phyloP scores from a whole-genome alignment of 2,888 invertebrate genomes.

The Ennomos erosarius region DNA sequence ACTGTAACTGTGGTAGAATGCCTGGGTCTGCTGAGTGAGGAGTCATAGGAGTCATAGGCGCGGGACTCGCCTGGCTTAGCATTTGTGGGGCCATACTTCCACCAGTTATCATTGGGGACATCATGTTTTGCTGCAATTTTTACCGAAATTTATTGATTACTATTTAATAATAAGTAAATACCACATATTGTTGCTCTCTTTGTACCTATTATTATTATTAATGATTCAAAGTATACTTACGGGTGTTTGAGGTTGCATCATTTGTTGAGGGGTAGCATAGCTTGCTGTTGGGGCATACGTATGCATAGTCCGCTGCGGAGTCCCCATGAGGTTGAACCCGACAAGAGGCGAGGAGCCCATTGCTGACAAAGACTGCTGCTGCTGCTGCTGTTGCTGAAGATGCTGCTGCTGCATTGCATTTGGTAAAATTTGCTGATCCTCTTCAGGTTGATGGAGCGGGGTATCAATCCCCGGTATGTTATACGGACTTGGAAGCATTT shows the following conservation, averaged over 20 bases:
- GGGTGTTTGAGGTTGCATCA: constrained; percentile 96
- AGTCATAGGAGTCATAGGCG: constrained; percentile 95
- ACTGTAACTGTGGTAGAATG: constrained; percentile 97
- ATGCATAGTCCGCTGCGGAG: constrained; percentile 90
- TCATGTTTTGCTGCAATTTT: constrained; percentile 89
- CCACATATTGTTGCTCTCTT: too few relatives aligned
- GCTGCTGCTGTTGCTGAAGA: constrained; percentile 88
- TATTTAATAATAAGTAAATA: too few relatives aligned
- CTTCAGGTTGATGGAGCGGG: constrained; percentile 95
- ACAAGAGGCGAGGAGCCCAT: constrained; percentile 86
- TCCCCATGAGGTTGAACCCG: constrained; percentile 87
- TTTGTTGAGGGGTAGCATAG: constrained; percentile 92
- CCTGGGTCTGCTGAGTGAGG: constrained; percentile 97
- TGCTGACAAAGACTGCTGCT: constrained; percentile 84
- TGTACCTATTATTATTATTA: too few relatives aligned
- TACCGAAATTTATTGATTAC: too few relatives aligned
- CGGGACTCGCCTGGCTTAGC: constrained; percentile 88
- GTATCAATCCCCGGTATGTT: constrained; percentile 96
- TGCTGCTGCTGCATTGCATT: constrained; percentile 94
- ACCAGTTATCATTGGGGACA: constrained; percentile 92
- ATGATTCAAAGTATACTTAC: constrained; percentile 73
- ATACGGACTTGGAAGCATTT: constrained; percentile 95
- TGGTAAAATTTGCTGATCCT: constrained; percentile 95
- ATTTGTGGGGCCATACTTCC: constrained; percentile 85
- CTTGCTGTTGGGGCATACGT: constrained; percentile 91